phyloP scores from a whole-genome alignment of 64 coral and sea anemone genomes.

The Stylophora pistillata region DNA sequence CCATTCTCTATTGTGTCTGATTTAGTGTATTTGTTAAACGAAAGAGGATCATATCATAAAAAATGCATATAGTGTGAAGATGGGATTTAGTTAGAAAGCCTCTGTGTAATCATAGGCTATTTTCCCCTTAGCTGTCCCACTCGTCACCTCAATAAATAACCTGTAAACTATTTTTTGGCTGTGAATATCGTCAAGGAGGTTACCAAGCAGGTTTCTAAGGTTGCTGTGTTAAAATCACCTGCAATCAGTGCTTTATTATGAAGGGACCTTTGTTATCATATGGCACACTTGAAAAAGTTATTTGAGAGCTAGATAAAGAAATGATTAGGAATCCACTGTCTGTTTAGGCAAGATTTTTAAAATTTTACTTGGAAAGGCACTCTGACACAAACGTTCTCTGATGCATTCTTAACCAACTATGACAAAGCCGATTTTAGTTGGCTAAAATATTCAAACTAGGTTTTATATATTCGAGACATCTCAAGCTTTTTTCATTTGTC shows the following conservation, averaged over 20 bases:
- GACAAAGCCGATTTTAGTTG: too few species aligned
- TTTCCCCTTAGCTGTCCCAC: background rate
- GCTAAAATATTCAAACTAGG: too few species aligned
- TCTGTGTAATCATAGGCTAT: background rate
- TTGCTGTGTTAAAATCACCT: background rate
- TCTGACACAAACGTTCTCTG: too few species aligned
- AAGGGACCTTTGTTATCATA: background rate
- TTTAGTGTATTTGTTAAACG: too few species aligned
- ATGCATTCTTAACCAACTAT: too few species aligned
- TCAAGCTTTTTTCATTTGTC: too few species aligned
- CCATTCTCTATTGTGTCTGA: too few species aligned
- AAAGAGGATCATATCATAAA: background rate
- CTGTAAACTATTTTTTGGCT: background rate
- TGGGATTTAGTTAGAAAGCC: background rate
- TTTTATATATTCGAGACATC: too few species aligned
- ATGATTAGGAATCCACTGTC: too few species aligned
- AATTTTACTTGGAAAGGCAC: too few species aligned
- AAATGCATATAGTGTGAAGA: background rate
- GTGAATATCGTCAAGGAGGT: background rate
- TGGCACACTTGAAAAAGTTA: background rate
- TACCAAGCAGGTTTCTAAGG: background rate
- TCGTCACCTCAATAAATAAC: background rate
- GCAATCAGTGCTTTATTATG: background rate
- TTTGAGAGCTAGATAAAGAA: too few species aligned
- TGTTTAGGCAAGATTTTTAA: too few species aligned